Conservation (phyloP, 2,888 invertebrate genomes). For the Cephus runcator region DNA sequence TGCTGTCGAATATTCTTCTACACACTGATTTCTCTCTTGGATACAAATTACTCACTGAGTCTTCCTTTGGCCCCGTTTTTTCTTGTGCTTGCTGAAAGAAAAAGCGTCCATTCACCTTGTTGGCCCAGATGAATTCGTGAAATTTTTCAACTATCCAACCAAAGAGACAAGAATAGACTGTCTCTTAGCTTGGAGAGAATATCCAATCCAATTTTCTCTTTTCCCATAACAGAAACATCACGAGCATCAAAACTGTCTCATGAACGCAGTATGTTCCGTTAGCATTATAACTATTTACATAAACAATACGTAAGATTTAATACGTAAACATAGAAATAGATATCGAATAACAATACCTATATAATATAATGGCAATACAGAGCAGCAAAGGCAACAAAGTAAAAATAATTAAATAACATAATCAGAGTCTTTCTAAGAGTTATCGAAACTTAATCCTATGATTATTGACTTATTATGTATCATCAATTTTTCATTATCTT, state of each 20-base stretch:
- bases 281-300: background rate
- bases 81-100: constrained; percentile 61
- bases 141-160: constrained; percentile 4
- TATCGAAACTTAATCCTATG: background rate
- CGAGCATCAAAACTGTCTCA: background rate
- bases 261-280: background rate
- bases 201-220: background rate
- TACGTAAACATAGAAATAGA: background rate
- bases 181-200: background rate
- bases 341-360: constrained; percentile 16
- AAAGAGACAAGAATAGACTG: constrained; percentile 3
- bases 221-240: background rate
- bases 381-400: constrained; percentile 33
- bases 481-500: background rate
- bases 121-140: background rate
- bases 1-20: background rate
- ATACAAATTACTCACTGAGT: constrained; percentile 51
- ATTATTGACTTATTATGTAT: background rate
- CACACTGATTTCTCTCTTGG: background rate
- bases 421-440: background rate
- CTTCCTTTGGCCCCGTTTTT: constrained; percentile 57
- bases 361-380: constrained; percentile 42
- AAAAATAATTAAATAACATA: background rate
- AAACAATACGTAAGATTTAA: background rate
- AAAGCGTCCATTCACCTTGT: constrained; percentile 29